Evolutionary conservation across 1,140 invertebrate genomes (phyloP).

Genomic region (Lordiphosa collinella): DNA sequence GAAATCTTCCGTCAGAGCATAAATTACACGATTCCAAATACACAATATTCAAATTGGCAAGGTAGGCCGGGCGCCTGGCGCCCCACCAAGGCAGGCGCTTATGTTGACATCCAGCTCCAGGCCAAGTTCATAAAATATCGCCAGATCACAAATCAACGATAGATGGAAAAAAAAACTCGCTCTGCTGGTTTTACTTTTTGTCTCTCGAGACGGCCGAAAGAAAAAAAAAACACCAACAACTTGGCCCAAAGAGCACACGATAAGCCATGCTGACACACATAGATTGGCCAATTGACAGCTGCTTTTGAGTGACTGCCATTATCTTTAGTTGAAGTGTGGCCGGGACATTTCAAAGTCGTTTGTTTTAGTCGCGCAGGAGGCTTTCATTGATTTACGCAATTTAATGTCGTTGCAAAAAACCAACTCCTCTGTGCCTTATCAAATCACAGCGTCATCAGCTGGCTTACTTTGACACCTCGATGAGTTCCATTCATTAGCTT

Average conservation of each 20-base stretch:
- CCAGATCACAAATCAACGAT: slow-evolving; percentile 1
- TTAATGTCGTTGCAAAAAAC: too few species aligned
- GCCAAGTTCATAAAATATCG: slow-evolving; percentile 23
- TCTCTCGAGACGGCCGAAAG: slow-evolving; percentile 3
- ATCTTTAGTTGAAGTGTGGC: slow-evolving; percentile 17
- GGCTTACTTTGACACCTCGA: not conserved
- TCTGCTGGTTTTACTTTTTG: slow-evolving; percentile 17
- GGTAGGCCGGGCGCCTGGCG: slow-evolving; percentile 51
- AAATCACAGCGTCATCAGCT: too few species aligned
- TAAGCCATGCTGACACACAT: slow-evolving; percentile 1
- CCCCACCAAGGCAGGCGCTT: slow-evolving; percentile 15
- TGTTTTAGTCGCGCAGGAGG: slow-evolving; percentile 1
- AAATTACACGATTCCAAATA: slow-evolving; percentile 33
- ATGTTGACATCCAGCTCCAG: slow-evolving; percentile 34
- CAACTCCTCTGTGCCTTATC: too few species aligned
- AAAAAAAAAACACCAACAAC: slow-evolving; percentile 1
- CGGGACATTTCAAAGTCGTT: slow-evolving; percentile 51
- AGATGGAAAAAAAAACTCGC: slow-evolving; percentile 19
- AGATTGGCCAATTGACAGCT: slow-evolving; percentile 14
- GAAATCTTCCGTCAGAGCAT: slow-evolving; percentile 46
- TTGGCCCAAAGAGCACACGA: slow-evolving; percentile 17
- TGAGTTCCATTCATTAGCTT: slow-evolving; percentile 7
- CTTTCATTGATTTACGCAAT: too few species aligned
- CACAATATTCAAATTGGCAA: slow-evolving; percentile 61
- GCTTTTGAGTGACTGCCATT: slow-evolving; percentile 18